These are phyloP conservation scores for Embidobia sp. DNA, from an alignment of 2,888 invertebrate species.

Conservation along the genomic window DNA sequence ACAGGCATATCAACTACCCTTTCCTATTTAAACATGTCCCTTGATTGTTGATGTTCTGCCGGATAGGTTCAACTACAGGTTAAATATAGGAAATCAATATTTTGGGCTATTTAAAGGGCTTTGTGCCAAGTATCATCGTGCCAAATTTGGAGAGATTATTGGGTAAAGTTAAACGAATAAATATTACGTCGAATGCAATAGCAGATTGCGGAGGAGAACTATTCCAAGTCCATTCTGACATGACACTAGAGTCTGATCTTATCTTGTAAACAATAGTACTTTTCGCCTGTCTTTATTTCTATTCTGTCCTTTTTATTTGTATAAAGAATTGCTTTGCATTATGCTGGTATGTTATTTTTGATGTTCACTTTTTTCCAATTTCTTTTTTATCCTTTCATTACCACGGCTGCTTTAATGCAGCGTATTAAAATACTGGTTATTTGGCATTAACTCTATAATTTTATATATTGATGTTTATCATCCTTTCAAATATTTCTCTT, in stretches of 20 bases:
- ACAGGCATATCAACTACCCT: neutral
- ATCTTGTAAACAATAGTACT: slow-evolving; percentile 17
- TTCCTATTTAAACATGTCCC: slow-evolving; percentile 45
- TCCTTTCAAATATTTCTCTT: no score
- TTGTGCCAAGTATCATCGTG: slow-evolving; percentile 47
- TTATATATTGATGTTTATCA: no score
- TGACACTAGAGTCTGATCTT: slow-evolving; percentile 5
- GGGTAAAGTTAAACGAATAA: slow-evolving; percentile 30
- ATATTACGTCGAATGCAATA: slow-evolving; percentile 25
- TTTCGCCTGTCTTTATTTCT: neutral
- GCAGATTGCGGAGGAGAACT: neutral
- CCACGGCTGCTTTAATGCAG: no score
- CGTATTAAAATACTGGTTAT: no score
- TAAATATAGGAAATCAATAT: slow-evolving; percentile 61
- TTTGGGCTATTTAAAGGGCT: slow-evolving; percentile 60
- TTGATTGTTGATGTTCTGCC: slow-evolving; percentile 51
- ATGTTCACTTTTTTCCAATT: no score
- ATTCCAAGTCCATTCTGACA: slow-evolving; percentile 22
- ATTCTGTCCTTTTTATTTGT: no score
- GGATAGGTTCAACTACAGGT: slow-evolving; percentile 25
- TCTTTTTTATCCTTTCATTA: no score
- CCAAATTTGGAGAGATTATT: slow-evolving; percentile 47
- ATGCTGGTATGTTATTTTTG: no score
- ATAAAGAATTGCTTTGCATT: no score
- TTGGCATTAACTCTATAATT: no score